Evolutionary conservation across 2,888 invertebrate species (phyloP).

Genomic region (Agrochola litura): DNA sequence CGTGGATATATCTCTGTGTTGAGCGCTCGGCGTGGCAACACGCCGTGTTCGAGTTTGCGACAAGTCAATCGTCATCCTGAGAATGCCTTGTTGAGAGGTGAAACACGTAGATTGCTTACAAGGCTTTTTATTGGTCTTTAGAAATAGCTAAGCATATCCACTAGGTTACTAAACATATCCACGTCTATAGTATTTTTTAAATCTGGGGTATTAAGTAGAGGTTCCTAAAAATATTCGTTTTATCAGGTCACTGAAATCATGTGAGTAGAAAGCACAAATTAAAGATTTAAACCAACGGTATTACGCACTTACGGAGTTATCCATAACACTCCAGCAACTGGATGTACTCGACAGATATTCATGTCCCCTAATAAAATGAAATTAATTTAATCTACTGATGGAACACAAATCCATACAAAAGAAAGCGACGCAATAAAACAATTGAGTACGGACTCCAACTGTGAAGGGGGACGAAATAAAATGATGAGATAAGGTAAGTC

Average conservation of each 20-base stretch:
- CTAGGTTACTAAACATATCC: too few relatives aligned
- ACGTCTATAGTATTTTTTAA: too few relatives aligned
- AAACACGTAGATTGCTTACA: too few relatives aligned
- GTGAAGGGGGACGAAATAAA: conserved; percentile 24
- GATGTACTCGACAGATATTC: background rate
- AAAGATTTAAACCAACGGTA: too few relatives aligned
- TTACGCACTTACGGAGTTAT: background rate
- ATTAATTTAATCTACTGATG: conserved; percentile 15
- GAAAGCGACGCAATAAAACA: conserved; percentile 35
- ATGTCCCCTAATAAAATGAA: background rate
- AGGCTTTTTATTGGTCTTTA: too few relatives aligned
- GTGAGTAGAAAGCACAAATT: background rate
- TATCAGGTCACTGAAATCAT: background rate
- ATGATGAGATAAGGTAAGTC: conserved; percentile 31
- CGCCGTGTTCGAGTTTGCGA: too few relatives aligned
- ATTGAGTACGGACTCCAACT: conserved; percentile 18
- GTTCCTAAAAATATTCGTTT: background rate
- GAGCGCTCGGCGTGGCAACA: too few relatives aligned
- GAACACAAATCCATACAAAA: conserved; percentile 23
- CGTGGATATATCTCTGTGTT: too few relatives aligned
- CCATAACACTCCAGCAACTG: background rate
- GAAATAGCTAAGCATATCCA: too few relatives aligned
- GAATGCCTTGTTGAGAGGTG: too few relatives aligned
- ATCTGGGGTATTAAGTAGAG: background rate
- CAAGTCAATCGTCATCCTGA: too few relatives aligned